These are phyloP conservation scores for Rhineura floridana DNA, from an alignment of 2,113 vertebrate species.

Conservation along the genomic window DNA sequence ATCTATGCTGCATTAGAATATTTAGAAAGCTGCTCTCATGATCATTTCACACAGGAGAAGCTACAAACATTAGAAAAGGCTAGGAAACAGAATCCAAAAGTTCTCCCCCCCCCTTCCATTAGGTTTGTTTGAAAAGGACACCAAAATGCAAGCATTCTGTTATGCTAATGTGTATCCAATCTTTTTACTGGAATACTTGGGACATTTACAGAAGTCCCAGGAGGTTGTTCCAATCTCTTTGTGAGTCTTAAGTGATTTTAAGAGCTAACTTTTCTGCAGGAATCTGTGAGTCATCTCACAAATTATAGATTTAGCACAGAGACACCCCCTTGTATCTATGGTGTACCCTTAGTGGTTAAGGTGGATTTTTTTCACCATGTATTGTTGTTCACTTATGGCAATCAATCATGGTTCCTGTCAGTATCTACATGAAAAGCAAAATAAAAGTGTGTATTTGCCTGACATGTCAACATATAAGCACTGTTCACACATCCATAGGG, in stretches of 20 bases:
- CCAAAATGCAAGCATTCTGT: background rate
- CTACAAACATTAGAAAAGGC: constrained; percentile 29
- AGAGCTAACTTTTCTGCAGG: background rate
- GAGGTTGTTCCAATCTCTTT: background rate
- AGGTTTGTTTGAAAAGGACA: constrained; percentile 47
- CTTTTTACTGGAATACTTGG: background rate
- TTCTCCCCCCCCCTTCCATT: background rate
- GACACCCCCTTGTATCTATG: too few species aligned
- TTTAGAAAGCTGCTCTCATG: constrained; percentile 45
- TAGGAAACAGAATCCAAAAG: constrained; percentile 16
- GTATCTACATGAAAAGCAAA: too few species aligned
- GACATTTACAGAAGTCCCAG: background rate
- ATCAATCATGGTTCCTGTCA: too few species aligned
- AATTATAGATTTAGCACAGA: background rate
- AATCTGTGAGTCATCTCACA: background rate
- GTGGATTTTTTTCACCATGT: background rate
- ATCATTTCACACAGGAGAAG: constrained; percentile 19
- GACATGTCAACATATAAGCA: too few species aligned
- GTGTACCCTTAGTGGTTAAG: too few species aligned
- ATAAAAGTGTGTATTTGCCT: too few species aligned
- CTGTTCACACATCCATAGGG: too few species aligned
- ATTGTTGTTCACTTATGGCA: background rate
- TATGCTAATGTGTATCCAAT: constrained; percentile 30
- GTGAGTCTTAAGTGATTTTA: background rate
- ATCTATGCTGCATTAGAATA: constrained; percentile 29